phyloP scores from a whole-genome alignment of 2,888 invertebrate species.

The Hydraecia micacea region DNA sequence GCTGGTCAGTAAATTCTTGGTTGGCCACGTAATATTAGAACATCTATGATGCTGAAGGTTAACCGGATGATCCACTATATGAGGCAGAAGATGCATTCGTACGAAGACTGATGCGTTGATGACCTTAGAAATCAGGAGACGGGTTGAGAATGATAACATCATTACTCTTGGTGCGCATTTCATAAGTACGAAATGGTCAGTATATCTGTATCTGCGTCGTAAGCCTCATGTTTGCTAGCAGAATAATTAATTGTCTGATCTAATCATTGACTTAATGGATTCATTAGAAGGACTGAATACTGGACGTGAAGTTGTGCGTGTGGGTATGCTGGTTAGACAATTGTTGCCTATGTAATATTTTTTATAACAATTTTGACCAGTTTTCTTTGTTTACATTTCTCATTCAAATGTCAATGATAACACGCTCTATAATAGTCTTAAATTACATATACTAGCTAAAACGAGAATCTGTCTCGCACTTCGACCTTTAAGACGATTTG shows the following conservation, averaged over 20 bases:
- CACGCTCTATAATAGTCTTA: conserved; percentile 14
- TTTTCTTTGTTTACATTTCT: conserved; percentile 16
- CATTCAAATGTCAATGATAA: conserved; percentile 38
- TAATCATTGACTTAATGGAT: conserved; percentile 27
- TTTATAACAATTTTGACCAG: no score
- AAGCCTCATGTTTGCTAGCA: conserved; percentile 29
- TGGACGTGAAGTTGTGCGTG: conserved; percentile 4
- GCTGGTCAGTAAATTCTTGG: conserved; percentile 52
- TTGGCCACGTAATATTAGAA: conserved; percentile 60
- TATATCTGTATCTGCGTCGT: conserved; percentile 10
- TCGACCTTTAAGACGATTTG: conserved; percentile 51
- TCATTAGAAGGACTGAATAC: conserved; percentile 6
- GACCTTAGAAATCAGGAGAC: conserved; percentile 9
- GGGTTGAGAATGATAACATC: conserved; percentile 3
- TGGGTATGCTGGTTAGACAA: not conserved
- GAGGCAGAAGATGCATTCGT: not conserved
- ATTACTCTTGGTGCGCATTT: conserved; percentile 14
- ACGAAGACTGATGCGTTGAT: conserved; percentile 21
- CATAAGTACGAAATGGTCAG: conserved; percentile 31
- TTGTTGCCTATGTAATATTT: not conserved
- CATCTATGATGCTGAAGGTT: conserved; percentile 55
- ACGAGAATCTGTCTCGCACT: conserved; percentile 45
- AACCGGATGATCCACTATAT: conserved; percentile 21
- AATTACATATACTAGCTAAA: conserved; percentile 20
- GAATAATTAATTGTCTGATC: conserved; percentile 43